Base-by-base conservation (phyloP, 2,888 invertebrate species). In the Bursaphelenchus okinawaensis region DNA sequence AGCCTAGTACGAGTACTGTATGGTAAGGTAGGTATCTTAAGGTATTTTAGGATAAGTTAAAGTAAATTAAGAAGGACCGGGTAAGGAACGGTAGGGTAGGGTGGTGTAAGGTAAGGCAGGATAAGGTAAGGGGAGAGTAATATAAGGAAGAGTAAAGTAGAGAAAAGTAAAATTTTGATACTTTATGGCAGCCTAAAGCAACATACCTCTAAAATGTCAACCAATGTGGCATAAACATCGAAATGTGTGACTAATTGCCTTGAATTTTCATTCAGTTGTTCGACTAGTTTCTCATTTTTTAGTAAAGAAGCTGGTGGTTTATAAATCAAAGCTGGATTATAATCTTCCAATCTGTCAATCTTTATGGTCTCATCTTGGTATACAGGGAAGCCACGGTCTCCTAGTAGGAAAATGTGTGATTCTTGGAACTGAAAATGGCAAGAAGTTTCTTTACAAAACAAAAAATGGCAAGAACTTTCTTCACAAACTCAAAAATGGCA, bases 311-410 rank as follows among this genome's bases (percentile, higher is more conserved):
- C 1, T 23, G 60, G 60, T 9, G 55, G 56, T 22, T 20, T 22
- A n/a, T 56, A 22, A 12, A 26, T 4, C 54, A 60, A 23, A 16
- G 27, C 23, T 19, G 60, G 60, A 28, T 60, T 60, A 59, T 60
- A 23, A 57, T 60, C 60, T 28, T 60, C 60, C 7, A 59, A 3
- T 60, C 55, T 57, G 20, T 57, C 60, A n/a, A 57, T 22, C 16
- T 12, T 19, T 59, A 57, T 12, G 7, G 59, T 20, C 22, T 22
- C 50, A 6, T 58, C 19, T 12, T n/a, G 22, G 7, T 57, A 54
- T 8, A 19, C 16, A 7, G 61, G 52, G 1, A 19, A 20, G n/a
- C 60, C 60, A 23, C 58, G 60, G 20, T 60, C 60, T 12, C 16
- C 24, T 9, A 58, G n/a, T 19, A 59, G 9, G 50, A 60, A 60